Percentiles rank a stretch among this genome's conserved stretches.
Evolutionary conservation across 2,113 vertebrate genomes (phyloP).

Genomic region (Burhinus oedicnemus): DNA sequence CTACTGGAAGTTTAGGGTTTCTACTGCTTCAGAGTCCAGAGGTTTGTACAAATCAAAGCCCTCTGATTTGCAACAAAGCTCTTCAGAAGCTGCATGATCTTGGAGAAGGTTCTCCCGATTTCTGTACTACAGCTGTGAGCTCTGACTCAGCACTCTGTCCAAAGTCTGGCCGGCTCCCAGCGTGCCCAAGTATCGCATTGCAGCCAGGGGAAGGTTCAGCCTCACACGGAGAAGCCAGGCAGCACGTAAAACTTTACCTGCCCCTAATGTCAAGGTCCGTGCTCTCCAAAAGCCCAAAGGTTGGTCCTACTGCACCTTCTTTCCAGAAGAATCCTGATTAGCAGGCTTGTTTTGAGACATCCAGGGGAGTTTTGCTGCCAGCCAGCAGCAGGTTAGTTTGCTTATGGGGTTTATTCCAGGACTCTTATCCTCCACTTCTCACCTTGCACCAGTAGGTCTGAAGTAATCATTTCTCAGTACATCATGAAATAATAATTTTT

Average conservation of each 20-base stretch:
- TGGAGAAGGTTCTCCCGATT: background rate
- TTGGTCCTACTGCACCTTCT: background rate
- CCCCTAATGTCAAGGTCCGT: background rate
- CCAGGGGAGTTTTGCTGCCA: background rate
- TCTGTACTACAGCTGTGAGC: background rate
- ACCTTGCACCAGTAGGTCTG: background rate
- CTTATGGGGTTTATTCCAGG: background rate
- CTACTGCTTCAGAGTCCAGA: background rate
- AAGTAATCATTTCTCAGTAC: background rate
- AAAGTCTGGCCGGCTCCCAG: background rate
- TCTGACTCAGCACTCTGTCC: slow-evolving; percentile 8
- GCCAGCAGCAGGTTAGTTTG: background rate
- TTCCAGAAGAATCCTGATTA: background rate
- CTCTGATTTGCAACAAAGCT: background rate
- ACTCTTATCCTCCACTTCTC: background rate
- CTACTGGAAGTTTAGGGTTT: background rate
- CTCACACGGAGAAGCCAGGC: background rate
- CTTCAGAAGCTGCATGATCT: background rate
- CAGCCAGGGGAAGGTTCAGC: slow-evolving; percentile 3
- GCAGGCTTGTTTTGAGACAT: background rate
- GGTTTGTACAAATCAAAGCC: background rate
- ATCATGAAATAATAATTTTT: background rate
- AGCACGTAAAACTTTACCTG: background rate
- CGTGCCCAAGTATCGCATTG: background rate
- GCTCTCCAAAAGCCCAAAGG: background rate